Evolutionary conservation across 37 sponge, comb jelly and placozoan species (phyloP).

Genomic region (Chondrilla cf. caribensis): DNA sequence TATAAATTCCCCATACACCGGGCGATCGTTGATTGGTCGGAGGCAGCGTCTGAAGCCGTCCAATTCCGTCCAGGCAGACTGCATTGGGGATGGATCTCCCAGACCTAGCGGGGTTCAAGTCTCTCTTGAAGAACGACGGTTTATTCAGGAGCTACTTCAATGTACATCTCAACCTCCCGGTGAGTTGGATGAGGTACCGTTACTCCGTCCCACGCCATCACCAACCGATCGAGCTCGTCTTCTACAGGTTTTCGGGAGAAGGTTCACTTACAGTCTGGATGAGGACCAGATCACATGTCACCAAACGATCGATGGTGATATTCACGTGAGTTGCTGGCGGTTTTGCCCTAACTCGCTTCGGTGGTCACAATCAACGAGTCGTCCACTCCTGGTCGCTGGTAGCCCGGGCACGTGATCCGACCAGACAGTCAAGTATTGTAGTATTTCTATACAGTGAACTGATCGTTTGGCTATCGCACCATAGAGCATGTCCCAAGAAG

Average conservation of each 20-base stretch:
- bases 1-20: not conserved
- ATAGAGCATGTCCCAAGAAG: too few species aligned
- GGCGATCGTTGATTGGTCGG: slow-evolving; percentile 28
- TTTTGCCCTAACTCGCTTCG: too few species aligned
- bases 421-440: too few species aligned
- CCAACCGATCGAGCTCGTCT: too few species aligned
- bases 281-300: slow-evolving; percentile 1
- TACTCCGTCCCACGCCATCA: too few species aligned
- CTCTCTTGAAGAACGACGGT: slow-evolving; percentile 31
- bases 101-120: slow-evolving; percentile 38
- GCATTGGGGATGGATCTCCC: slow-evolving; percentile 40
- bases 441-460: too few species aligned
- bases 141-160: slow-evolving; percentile 59
- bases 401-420: too few species aligned
- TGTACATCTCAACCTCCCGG: slow-evolving; percentile 58
- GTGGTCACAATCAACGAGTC: too few species aligned
- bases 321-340: slow-evolving; percentile 18
- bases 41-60: too few species aligned
- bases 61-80: too few species aligned
- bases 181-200: slow-evolving; percentile 12
- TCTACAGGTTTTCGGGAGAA: slow-evolving; percentile 54
- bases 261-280: slow-evolving; percentile 26
- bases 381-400: too few species aligned
- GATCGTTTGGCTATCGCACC: too few species aligned
- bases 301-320: not conserved